Evolutionary conservation across 2,888 invertebrate genomes (phyloP), one percentile per base, ranked within the genome.

Genomic region (Sinelater perroti): DNA sequence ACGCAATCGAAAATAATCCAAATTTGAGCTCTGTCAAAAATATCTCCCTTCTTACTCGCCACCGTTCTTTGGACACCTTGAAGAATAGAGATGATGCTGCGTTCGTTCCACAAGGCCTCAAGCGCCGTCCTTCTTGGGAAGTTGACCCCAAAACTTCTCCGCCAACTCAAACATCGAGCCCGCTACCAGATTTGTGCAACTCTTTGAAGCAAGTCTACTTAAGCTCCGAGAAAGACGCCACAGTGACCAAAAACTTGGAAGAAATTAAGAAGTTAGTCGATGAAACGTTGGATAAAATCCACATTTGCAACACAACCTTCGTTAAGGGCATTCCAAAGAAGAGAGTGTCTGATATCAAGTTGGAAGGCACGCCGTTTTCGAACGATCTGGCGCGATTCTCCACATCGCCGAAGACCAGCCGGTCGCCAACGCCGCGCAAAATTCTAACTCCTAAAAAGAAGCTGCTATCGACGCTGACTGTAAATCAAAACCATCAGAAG

Each of bases 11-110:
- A 26, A 54, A 35, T 2, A 20, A 26, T 13, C 2, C 11, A 5
- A 0, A 1, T 35, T 3, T 17, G 17, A 3, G 14, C 11, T 30
- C 53, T 1, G 14, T 10, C 8, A n/a, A 20, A 5, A 24, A 28
- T 10, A 20, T 10, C 2, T 1, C 33, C 4, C 11, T 16, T 7
- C 40, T 53, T 1, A 28, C 18, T 4, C 44, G 53, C 10, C 35
- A 45, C 18, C 36, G 53, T 1, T 53, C 53, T 2, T 40, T 55
- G 10, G 47, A 55, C 13, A 36, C 45, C 8, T 8, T 53, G 7
- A 45, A 53, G 20, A 35, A 10, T 5, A 17, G 1, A 2, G 42
- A 20, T 21, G 20, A 11, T 4, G 5, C 20, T 4, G 11, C 1
- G 5, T 6, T 4, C 24, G 24, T 7, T 24, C 7, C 7, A 24